phyloP scores from a whole-genome alignment of 2,797 vertebrate genomes.

The Siniperca obscura region DNA sequence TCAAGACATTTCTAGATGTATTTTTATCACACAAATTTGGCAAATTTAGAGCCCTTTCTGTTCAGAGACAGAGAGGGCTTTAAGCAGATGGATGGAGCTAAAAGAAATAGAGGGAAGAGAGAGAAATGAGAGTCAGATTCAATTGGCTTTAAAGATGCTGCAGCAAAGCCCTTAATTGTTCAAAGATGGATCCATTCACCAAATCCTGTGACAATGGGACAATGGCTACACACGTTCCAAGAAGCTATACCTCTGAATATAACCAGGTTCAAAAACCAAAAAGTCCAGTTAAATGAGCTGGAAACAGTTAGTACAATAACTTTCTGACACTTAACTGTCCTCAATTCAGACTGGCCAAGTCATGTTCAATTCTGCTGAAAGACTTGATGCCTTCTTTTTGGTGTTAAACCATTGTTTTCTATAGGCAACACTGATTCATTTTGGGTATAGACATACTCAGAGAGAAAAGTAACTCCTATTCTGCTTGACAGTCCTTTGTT shows the following conservation, averaged over 20 bases:
- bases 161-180: conserved; percentile 50
- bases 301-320: background rate
- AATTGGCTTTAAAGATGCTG: conserved; percentile 46
- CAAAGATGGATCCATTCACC: conserved; percentile 50
- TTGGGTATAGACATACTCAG: background rate
- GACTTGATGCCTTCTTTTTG: background rate
- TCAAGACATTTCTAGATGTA: background rate
- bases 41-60: background rate
- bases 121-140: conserved; percentile 10
- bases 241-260: conserved; percentile 25
- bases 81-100: background rate
- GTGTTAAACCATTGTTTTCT: background rate
- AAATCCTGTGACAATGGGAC: conserved; percentile 69
- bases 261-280: conserved; percentile 12
- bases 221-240: conserved; percentile 56
- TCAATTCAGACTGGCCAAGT: background rate
- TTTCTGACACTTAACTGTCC: background rate
- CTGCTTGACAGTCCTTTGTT: conserved; percentile 2
- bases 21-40: background rate
- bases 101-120: background rate
- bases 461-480: background rate
- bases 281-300: conserved; percentile 6
- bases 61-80: background rate
- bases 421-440: background rate
- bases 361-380: background rate